phyloP scores from a whole-genome alignment of 2,113 vertebrate species.

The Tautogolabrus adspersus region DNA sequence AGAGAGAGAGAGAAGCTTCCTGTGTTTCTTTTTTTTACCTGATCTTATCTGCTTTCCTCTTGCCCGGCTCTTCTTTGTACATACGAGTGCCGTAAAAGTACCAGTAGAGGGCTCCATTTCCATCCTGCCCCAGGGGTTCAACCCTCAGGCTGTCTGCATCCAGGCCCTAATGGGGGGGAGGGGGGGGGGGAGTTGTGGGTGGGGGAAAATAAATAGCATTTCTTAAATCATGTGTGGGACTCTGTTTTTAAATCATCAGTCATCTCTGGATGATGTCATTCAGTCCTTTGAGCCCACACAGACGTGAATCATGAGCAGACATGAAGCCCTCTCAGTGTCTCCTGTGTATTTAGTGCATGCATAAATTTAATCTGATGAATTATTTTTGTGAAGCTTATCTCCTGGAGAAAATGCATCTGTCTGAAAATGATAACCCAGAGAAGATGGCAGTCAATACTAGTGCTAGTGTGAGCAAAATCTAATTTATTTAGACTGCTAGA shows the following conservation, averaged over 20 bases:
- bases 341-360: neutral
- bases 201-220: constrained; percentile 15
- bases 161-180: constrained; percentile 87
- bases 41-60: constrained; percentile 79
- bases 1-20: too few relatives aligned
- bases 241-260: constrained; percentile 38
- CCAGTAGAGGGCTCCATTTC: constrained; percentile 95
- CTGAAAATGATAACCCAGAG: neutral
- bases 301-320: constrained; percentile 7
- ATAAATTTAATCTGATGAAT: constrained; percentile 3
- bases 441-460: neutral
- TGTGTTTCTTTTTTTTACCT: constrained; percentile 78
- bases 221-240: constrained; percentile 24
- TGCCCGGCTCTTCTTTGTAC: constrained; percentile 94
- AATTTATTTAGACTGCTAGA: neutral
- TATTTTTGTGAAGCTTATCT: neutral
- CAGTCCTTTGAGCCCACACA: constrained; percentile 1
- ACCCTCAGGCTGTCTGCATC: constrained; percentile 96
- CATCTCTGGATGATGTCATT: constrained; percentile 43
- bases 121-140: constrained; percentile 95
- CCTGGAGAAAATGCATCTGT: neutral
- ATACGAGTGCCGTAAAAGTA: constrained; percentile 98
- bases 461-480: neutral
- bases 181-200: neutral
- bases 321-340: constrained; percentile 14